Base-by-base conservation (phyloP, 2,888 invertebrate genomes). In the Bombyx huttoni region DNA sequence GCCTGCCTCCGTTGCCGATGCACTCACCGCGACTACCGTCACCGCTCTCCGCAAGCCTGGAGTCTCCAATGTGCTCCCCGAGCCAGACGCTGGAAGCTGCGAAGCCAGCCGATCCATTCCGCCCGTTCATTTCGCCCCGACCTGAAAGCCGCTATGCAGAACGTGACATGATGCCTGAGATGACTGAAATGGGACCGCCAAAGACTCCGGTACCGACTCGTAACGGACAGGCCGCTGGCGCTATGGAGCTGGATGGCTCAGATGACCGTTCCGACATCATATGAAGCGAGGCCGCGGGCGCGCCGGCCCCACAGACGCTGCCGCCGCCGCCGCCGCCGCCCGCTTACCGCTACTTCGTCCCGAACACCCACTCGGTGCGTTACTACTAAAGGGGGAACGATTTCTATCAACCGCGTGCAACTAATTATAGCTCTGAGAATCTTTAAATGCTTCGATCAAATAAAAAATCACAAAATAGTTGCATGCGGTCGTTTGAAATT, bases 41-140 rank as follows among this genome's bases (percentile, higher is more conserved):
- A 75, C 91, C 84, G 79, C 90, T 84, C 63, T 89, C 89, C 53
- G 88, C 88, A 68, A 91, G 89, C 58, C 86, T 89, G 76, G 92
- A 89, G 61, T 91, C 91, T 14, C 91, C 92, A 24, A 75, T 92
- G 51, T 90, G 90, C 77, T 91, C 91, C 0, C 83, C 88, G 73
- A 92, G 94, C 12, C 90, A 93, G 58, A 90, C 92, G 51, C 89
- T 94, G 63, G 93, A 92, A 72, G 92, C 86, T 14, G 72, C 82
- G 59, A 90, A 80, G 67, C 89, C 73, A 59, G 73, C 67, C 67
- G 90, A 87, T 56, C 86, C 87, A 8, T 89, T 86, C 89, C 89
- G 83, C 82, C 92, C 68, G 69, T 92, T 74, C 85, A 89, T 90
- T 12, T 90, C 91, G 24, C 90, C 91, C 5, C 88, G 90, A 49